Base-by-base conservation (phyloP, 2,113 vertebrate genomes). In the Cyphomyrus discorhynchus region DNA sequence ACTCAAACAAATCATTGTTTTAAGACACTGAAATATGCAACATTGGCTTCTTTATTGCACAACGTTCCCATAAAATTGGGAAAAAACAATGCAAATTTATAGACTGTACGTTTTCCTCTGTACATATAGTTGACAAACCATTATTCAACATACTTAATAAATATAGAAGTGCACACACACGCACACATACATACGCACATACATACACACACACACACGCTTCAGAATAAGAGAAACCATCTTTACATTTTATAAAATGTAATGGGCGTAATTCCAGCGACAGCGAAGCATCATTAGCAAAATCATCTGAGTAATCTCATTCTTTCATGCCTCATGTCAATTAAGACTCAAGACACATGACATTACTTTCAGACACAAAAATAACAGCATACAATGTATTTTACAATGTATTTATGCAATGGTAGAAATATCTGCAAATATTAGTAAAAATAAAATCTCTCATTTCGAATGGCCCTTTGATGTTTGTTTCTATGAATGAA, bases 61-160 rank as follows among this genome's bases (percentile, higher is more conserved):
- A 99, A 98, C 96, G 96, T 97, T 98, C 96, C 98, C 98, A 97
- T 96, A 97, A 97, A 99, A 99, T 96, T 97, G 97, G 98, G 97
- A 98, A 97, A 95, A 96, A 97, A 97, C 94, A 96, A 95, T 96
- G 95, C 94, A 96, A 96, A 97, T 94, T 95, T 94, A 95, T 96
- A 96, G 95, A 97, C 96, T 96, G 93, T 97, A 96, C 15, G 17
- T 70, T 74, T 35, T 80, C 74, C 19, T 80, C 74, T 98, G 97
- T 98, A 99, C 97, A 99, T 98, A 98, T 97, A 99, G 96, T 96
- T 94, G 94, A 96, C 95, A 88, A 97, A 96, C 93, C 92, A 90
- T 96, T 95, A 96, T 95, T 94, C 95, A 95, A 96, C 94, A 93
- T 94, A 95, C 96, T 97, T 96, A 97, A 98, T 98, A 97, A 98